Conservation (phyloP, 2,797 vertebrate species). For the Malurus leucopterus region DNA sequence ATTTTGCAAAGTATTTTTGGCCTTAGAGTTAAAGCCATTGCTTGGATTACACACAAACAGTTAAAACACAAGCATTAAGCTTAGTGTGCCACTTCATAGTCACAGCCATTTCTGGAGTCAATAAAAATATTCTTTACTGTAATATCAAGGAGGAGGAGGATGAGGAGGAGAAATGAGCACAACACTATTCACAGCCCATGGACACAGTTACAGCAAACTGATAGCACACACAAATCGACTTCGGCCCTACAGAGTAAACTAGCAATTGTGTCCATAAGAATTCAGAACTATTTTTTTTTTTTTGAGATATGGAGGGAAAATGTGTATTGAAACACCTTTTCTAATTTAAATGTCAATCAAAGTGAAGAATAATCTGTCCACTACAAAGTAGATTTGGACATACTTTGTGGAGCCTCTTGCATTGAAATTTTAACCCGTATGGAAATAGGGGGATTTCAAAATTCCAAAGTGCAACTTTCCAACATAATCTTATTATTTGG, state of each 20-base stretch:
- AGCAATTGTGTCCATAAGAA: background rate
- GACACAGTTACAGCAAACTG: background rate
- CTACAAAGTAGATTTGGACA: background rate
- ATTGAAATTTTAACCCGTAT: background rate
- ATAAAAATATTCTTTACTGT: background rate
- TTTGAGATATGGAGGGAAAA: background rate
- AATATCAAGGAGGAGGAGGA: background rate
- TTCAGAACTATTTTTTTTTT: background rate
- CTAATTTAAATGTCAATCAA: background rate
- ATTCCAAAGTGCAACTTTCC: background rate
- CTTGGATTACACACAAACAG: background rate
- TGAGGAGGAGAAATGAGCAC: background rate
- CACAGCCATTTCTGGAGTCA: background rate
- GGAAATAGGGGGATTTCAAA: background rate
- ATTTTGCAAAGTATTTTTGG: background rate
- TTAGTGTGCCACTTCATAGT: background rate
- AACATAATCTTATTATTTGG: background rate
- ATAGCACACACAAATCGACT: background rate
- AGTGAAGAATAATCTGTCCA: background rate
- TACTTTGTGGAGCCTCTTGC: background rate
- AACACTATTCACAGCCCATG: fast-evolving
- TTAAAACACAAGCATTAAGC: background rate
- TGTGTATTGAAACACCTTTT: background rate
- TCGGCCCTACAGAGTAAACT: background rate
- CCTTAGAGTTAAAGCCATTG: background rate